Evolutionary conservation across 2,888 invertebrate genomes (phyloP), one percentile per base, ranked within the genome.

Genomic region (Glomeris marginata): DNA sequence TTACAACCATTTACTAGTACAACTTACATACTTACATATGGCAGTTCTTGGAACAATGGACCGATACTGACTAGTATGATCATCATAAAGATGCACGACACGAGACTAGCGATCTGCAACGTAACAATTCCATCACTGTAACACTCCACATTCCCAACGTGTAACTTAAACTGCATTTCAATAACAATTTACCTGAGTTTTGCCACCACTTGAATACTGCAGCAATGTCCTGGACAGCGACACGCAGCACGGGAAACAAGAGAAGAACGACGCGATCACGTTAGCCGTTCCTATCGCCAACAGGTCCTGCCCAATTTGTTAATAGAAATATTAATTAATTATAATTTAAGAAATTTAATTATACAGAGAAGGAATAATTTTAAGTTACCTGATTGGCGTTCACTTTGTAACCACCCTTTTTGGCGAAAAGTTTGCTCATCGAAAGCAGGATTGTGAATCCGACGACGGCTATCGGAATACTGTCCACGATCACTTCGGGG

Each of bases 11-110:
- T 10, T 11, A 41, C 15, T 16, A 41, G 11, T 13, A 13, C 15
- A 41, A 41, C 11, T 41, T 16, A 42, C 4, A 18, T n/a, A 58
- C 69, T 72, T 67, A 80, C 81, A 65, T 77, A 76, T 48, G 94
- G 94, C 53, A 94, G 69, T 37, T 79, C 74, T 66, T 86, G 81
- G 66, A 94, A 88, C 66, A 85, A 81, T 34, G 88, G 88, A 1
- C 87, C 91, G 54, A 92, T 75, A 77, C 84, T 84, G 48, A 92
- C 70, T 53, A 94, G 69, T 44, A 92, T 84, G 56, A 80, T 70
- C 2, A 90, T 69, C 15, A 94, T 69, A 33, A 91, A 71, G 1
- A 66, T 47, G 52, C 84, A 83, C 2, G 88, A 86, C 46, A 92
- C 75, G 18, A 90, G 62, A 0, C 85, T 82, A 1, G 88, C 83